Evolutionary conservation across 2,797 vertebrate genomes (phyloP), one percentile per base, ranked within the genome.

Genomic region (Manis javanica): DNA sequence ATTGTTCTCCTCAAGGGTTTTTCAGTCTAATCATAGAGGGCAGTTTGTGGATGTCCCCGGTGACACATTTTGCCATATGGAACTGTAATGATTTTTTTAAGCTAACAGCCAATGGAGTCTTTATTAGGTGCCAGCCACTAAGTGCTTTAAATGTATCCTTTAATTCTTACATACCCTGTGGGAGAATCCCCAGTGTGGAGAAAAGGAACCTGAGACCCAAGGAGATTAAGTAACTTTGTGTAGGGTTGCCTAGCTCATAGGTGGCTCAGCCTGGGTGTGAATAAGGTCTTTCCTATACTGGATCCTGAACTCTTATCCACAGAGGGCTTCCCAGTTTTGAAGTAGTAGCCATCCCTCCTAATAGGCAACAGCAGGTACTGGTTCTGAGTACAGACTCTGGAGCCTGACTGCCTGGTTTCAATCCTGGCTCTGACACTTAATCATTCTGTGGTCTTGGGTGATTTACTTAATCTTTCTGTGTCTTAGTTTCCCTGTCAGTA

Each of bases 11-110:
- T 66, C 18, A 24, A 64, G 49, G 19, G 64, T 55, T 93, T 79
- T 91, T 66, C 49, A n/a, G 46, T 23, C 55, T 39, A 61, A 18
- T 81, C 82, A 68, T 15, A 4, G 63, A 85, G 18, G 37, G 34
- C 71, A 92, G 26, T 72, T 31, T 78, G 18, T 57, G 46, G 23
- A 63, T 29, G 31, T 78, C 34, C 37, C 14, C 69, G 26, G 10
- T 39, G 23, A 91, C 37, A n/a, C 53, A n/a, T 92, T 88, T 61
- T 89, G 64, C 46, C 26, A 5, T 39, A 19, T 51, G 72, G 13
- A 91, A 71, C 79, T 61, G 29, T 61, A 68, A 21, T 85, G 79
- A 66, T 42, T 84, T 84, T 94, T 63, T 55, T 75, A 92, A 79
- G 57, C 23, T 82, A 63, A 29, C 26, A 66, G 69, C 29, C 51